A percentile compares a stretch with the other conserved stretches of the same genome.
Conservation (phyloP, 2,888 invertebrate species). For the Himalopsyche japonica region DNA sequence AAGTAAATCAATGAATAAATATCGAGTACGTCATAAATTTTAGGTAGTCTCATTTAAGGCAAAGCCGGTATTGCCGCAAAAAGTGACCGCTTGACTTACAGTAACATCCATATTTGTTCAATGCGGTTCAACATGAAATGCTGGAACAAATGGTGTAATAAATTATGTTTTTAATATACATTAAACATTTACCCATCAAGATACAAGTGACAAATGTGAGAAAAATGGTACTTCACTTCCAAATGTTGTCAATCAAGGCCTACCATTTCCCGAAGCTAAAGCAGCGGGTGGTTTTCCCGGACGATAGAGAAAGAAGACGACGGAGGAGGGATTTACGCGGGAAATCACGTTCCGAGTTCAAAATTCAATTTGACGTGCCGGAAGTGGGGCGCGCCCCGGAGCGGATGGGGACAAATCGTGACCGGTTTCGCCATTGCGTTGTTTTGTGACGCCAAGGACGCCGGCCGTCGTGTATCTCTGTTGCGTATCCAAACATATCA, state of each 20-base stretch:
- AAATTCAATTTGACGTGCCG: slow-evolving; percentile 27
- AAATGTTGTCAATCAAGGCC: background rate
- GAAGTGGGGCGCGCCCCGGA: background rate
- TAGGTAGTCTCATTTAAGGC: too few relatives aligned
- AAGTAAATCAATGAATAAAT: too few relatives aligned
- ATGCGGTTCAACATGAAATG: too few relatives aligned
- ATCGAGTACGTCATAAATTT: too few relatives aligned
- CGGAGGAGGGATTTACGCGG: background rate
- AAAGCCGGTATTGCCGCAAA: too few relatives aligned
- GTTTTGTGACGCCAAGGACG: background rate
- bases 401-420: background rate
- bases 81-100: too few relatives aligned
- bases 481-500: background rate
- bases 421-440: background rate
- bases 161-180: too few relatives aligned
- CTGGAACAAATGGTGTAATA: too few relatives aligned
- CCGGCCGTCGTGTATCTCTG: background rate
- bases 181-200: background rate
- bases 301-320: background rate
- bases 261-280: background rate
- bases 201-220: background rate
- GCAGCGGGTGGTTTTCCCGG: background rate
- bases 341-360: slow-evolving; percentile 32
- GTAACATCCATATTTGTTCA: too few relatives aligned
- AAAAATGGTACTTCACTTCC: background rate